These are phyloP conservation scores for Oegoconia quadripuncta DNA, from an alignment of 2,888 invertebrate species.

Conservation along the genomic window DNA sequence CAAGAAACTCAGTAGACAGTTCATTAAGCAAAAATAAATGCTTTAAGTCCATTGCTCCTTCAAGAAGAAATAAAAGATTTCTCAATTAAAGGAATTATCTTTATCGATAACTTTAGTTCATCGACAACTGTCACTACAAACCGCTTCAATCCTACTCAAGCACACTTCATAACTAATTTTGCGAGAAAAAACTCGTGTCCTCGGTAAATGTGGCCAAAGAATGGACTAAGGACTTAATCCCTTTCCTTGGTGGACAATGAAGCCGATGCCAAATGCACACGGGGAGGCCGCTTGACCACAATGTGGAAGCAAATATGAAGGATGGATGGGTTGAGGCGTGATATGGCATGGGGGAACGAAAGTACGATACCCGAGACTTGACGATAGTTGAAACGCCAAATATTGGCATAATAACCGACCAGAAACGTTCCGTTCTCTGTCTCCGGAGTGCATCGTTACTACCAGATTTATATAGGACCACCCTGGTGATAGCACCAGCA, in stretches of 20 bases:
- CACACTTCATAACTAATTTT: constrained; percentile 68
- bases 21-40: no score
- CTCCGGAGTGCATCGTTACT: no score
- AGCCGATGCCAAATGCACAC: constrained; percentile 14
- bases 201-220: constrained; percentile 45
- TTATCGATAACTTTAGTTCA: constrained; percentile 9
- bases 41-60: no score
- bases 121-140: not conserved
- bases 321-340: constrained; percentile 24
- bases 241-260: constrained; percentile 49
- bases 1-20: no score
- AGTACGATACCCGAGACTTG: not conserved
- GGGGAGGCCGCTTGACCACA: constrained; percentile 59
- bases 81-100: no score
- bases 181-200: constrained; percentile 47
- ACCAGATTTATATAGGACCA: no score
- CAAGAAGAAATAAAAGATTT: no score
- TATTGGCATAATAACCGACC: no score
- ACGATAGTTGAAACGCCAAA: no score
- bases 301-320: constrained; percentile 49
- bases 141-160: constrained; percentile 30
- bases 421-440: no score
- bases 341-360: constrained; percentile 1
- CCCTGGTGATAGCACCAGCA: no score
- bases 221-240: constrained; percentile 63